Conservation (phyloP, 2,888 invertebrate genomes). For the Hydriomena furcata region DNA sequence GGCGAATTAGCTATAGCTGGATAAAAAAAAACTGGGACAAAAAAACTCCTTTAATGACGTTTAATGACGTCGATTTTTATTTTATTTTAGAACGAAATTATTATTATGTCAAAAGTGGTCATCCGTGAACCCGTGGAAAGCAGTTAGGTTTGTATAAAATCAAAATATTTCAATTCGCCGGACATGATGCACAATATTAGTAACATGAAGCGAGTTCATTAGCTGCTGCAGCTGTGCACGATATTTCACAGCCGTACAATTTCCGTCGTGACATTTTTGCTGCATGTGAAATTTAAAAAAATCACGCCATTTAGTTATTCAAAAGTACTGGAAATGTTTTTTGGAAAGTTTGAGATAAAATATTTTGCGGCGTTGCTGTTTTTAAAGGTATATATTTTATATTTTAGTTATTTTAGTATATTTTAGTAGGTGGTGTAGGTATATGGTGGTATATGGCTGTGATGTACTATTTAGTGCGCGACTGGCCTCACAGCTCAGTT, state of each 20-base stretch:
- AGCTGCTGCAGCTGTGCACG: slow-evolving; percentile 65
- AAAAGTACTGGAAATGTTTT: slow-evolving; percentile 20
- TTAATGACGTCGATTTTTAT: too few relatives aligned
- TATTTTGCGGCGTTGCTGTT: slow-evolving; percentile 2
- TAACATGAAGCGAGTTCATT: slow-evolving; percentile 74
- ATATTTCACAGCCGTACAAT: slow-evolving; percentile 70
- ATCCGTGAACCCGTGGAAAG: too few relatives aligned
- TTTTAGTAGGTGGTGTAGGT: too few relatives aligned
- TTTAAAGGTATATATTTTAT: neutral
- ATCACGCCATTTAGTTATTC: slow-evolving; percentile 30
- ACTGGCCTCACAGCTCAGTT: too few relatives aligned
- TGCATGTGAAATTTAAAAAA: slow-evolving; percentile 59
- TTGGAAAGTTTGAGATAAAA: slow-evolving; percentile 6
- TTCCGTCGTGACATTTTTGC: slow-evolving; percentile 64
- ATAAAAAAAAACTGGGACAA: too few relatives aligned
- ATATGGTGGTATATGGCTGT: too few relatives aligned
- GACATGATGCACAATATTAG: slow-evolving; percentile 67
- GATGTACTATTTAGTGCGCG: too few relatives aligned
- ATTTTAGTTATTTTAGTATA: too few relatives aligned
- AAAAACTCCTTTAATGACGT: too few relatives aligned
- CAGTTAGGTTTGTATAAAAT: slow-evolving; percentile 32
- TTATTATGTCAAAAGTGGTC: too few relatives aligned
- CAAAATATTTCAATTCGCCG: slow-evolving; percentile 52
- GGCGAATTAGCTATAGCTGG: too few relatives aligned
- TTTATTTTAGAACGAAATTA: too few relatives aligned